Base-by-base conservation (phyloP, 2,113 vertebrate genomes). In the Ammodytes dubius region DNA sequence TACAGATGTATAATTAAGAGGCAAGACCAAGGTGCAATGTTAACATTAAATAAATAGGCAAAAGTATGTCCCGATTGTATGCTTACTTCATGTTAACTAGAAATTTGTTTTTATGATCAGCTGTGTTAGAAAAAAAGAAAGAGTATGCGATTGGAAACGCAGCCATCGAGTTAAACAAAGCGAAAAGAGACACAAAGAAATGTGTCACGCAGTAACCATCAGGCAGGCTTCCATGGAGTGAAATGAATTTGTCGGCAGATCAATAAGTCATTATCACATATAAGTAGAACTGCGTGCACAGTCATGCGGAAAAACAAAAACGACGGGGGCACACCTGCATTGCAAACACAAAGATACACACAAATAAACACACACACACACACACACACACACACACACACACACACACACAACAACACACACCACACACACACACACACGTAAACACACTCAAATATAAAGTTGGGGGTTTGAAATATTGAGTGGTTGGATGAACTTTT, bases 261-360 rank as follows among this genome's bases (percentile, higher is more conserved):
- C 88, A 73, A 90, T 91, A 88, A 91, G 74, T 84, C 89, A 91
- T 92, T 90, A 92, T 88, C 85, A 47, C 75, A 75, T 74, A 81
- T 56, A 86, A 85, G 81, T 67, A 74, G 78, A 72, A 56, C 52
- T 42, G 52, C 47, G 7, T 47, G 43, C 52, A 76, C 64, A 64
- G 11, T 60, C 52, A 67, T 46, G 76, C 47, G 27, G 27, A 42
- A 50, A 45, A 42, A 58, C 45, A 84, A 75, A 68, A 14, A n/a
- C 17, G 17, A 27, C 68, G 19, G 19, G 13, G 8, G 15, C 66
- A 58, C 57, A 49, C 17, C 5, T 15, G 15, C 73, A 6, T 13
- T 49, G 68, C 42, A 64, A 79, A 81, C 53, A 79, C 49, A 57
- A 39, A 42, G 52, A 56, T 39, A 52, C 4, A 39, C 52, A 88